phyloP scores from a whole-genome alignment of 2,888 invertebrate genomes.

The Agrypnus murinus region DNA sequence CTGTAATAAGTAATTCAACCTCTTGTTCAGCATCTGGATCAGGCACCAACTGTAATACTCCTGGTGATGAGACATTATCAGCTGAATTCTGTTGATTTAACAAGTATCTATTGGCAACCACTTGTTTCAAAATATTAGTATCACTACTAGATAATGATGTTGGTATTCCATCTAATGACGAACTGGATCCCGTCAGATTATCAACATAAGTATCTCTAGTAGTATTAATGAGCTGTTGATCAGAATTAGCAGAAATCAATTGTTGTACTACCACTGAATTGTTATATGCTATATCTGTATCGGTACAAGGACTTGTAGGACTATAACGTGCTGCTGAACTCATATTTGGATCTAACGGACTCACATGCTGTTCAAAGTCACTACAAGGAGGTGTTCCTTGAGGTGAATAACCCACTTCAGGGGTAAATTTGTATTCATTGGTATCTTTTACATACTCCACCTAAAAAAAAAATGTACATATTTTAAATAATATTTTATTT shows the following conservation, averaged over 20 bases:
- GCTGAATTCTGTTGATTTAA: slow-evolving; percentile 53
- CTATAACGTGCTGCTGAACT: slow-evolving; percentile 78
- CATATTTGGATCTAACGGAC: slow-evolving; percentile 72
- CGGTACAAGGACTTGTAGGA: slow-evolving; percentile 70
- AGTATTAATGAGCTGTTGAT: slow-evolving; percentile 33
- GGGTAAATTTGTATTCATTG: slow-evolving; percentile 61
- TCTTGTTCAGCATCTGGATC: slow-evolving; percentile 64
- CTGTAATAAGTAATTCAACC: slow-evolving; percentile 69
- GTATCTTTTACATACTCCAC: slow-evolving; percentile 68
- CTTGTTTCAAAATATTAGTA: slow-evolving; percentile 60
- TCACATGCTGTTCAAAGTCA: slow-evolving; percentile 67
- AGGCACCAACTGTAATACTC: slow-evolving; percentile 57
- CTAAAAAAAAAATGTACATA: slow-evolving; percentile 56
- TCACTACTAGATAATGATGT: slow-evolving; percentile 62
- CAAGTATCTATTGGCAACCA: slow-evolving; percentile 63
- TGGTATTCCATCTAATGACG: slow-evolving; percentile 61
- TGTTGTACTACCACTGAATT: slow-evolving; percentile 68
- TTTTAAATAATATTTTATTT: too few species aligned
- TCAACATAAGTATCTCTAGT: slow-evolving; percentile 32
- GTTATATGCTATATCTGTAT: slow-evolving; percentile 60
- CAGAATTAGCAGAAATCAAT: slow-evolving; percentile 59
- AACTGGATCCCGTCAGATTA: slow-evolving; percentile 43
- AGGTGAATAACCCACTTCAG: slow-evolving; percentile 56
- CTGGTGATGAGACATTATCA: slow-evolving; percentile 42
- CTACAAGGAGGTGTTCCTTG: slow-evolving; percentile 54